A percentile compares a stretch with the other conserved stretches of the same genome.
Conservation (phyloP, 2,888 invertebrate genomes). For the Schrankia costaestrigalis region DNA sequence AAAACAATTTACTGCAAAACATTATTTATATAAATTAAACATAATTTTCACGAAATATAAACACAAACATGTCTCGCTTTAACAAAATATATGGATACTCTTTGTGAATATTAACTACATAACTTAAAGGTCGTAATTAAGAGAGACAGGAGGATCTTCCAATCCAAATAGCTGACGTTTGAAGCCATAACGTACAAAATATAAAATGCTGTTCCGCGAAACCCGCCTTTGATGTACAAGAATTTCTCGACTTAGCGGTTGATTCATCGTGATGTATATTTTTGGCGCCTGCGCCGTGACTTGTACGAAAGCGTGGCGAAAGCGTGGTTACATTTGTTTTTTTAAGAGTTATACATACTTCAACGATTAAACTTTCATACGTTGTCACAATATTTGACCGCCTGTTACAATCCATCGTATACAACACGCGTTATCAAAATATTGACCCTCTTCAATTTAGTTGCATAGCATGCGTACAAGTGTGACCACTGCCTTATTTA, state of each 20-base stretch:
- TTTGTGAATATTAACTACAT: conserved; percentile 1
- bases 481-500: conserved; percentile 60
- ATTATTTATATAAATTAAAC: too few species aligned
- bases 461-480: conserved; percentile 66
- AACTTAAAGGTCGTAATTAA: conserved; percentile 17
- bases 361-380: conserved; percentile 57
- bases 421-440: conserved; percentile 76
- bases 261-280: conserved; percentile 69
- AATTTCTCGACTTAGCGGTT: conserved; percentile 67
- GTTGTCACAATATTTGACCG: conserved; percentile 78
- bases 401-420: conserved; percentile 62
- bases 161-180: conserved; percentile 34
- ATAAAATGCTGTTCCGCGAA: conserved; percentile 56
- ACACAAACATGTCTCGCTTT: too few species aligned
- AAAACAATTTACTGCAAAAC: too few species aligned
- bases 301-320: conserved; percentile 47
- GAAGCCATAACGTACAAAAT: conserved; percentile 32
- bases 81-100: too few species aligned
- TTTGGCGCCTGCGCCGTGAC: conserved; percentile 46
- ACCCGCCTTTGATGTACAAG: conserved; percentile 65
- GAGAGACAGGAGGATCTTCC: conserved; percentile 19
- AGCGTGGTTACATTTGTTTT: conserved; percentile 58
- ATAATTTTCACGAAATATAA: too few species aligned
- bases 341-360: conserved; percentile 44
- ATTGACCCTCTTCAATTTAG: conserved; percentile 73